These are phyloP conservation scores for Psix sp. DNA, from an alignment of 1,140 invertebrate species.

Conservation along the genomic window DNA sequence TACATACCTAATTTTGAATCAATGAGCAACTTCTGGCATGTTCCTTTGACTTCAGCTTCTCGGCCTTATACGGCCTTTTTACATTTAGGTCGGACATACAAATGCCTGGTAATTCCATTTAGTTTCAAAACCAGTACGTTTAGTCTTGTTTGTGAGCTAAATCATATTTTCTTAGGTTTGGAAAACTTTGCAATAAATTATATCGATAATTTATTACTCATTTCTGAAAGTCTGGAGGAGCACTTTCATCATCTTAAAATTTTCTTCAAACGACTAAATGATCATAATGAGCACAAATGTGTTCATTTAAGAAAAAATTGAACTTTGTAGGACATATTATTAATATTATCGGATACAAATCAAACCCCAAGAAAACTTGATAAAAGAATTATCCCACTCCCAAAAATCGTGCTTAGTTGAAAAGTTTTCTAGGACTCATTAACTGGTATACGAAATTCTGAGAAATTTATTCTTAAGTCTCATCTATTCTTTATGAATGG, in stretches of 20 bases:
- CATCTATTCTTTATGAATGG: conserved; percentile 3
- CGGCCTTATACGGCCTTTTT: conserved; percentile 66
- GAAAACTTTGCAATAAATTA: conserved; percentile 37
- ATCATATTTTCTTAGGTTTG: conserved; percentile 9
- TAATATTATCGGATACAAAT: neutral
- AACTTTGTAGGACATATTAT: conserved; percentile 17
- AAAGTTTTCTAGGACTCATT: conserved; percentile 71
- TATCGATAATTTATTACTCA: conserved; percentile 54
- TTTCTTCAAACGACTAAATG: conserved; percentile 8
- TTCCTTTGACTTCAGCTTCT: conserved; percentile 57
- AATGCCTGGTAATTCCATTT: conserved; percentile 63
- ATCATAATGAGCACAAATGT: conserved; percentile 8
- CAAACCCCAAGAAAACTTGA: conserved; percentile 16
- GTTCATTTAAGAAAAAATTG: conserved; percentile 3
- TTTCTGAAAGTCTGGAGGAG: conserved; percentile 36
- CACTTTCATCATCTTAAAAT: conserved; percentile 38
- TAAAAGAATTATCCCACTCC: conserved; percentile 48
- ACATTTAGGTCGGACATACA: conserved; percentile 62
- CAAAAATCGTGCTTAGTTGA: conserved; percentile 62
- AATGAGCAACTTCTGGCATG: conserved; percentile 68
- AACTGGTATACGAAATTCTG: conserved; percentile 71
- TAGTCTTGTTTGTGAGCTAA: conserved; percentile 51
- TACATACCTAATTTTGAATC: conserved; percentile 64
- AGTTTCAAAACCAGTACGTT: conserved; percentile 65
- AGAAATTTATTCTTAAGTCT: conserved; percentile 46